Percentiles rank a stretch among this genome's conserved stretches.
These are phyloP conservation scores for Penaeus vannamei DNA, from an alignment of 1,140 invertebrate genomes.

Conservation along the genomic window DNA sequence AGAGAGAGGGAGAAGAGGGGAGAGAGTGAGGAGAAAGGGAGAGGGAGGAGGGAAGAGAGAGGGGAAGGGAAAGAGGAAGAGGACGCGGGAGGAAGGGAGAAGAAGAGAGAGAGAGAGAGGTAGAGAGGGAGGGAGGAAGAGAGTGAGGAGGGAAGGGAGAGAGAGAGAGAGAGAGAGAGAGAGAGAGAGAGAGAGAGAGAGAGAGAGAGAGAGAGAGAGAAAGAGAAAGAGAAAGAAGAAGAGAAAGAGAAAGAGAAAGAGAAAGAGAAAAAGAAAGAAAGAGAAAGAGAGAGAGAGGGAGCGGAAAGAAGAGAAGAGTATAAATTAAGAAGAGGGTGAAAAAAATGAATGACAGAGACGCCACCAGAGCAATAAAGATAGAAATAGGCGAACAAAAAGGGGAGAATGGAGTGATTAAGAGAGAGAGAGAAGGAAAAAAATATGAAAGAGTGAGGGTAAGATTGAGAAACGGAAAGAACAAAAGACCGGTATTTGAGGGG, in stretches of 20 bases:
- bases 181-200: neutral
- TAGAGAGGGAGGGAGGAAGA: too few species aligned
- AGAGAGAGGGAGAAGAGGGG: too few species aligned
- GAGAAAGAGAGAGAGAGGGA: neutral
- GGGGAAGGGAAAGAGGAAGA: too few species aligned
- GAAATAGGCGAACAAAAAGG: neutral
- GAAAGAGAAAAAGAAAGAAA: neutral
- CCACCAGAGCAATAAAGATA: neutral
- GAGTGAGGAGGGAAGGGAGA: too few species aligned
- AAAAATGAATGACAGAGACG: neutral
- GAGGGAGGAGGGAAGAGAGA: too few species aligned
- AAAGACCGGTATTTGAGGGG: neutral
- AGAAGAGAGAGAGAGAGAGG: neutral
- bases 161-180: too few species aligned
- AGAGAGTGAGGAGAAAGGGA: too few species aligned
- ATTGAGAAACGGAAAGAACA: neutral
- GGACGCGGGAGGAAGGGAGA: neutral
- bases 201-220: slow-evolving; percentile 8
- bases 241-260: neutral
- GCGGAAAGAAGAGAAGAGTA: too few species aligned
- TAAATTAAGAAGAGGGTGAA: too few species aligned
- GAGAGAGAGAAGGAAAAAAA: neutral
- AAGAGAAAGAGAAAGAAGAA: neutral
- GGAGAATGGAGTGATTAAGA: neutral
- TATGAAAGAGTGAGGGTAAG: neutral